Base-by-base conservation (phyloP, 2,888 invertebrate genomes). In the Smittia aterrima region DNA sequence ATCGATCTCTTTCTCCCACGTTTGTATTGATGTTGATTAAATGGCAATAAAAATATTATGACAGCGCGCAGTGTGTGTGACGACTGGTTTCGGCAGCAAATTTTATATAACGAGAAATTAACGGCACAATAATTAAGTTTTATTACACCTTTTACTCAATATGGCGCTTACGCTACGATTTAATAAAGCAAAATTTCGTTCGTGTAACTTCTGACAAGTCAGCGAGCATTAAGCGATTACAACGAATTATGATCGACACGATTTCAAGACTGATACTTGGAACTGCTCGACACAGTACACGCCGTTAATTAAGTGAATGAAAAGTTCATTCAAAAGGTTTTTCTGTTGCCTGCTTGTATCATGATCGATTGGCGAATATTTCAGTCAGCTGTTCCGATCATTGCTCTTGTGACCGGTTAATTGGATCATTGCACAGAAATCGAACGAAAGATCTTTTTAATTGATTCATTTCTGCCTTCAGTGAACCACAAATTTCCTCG, bases 21-120 rank as follows among this genome's bases (percentile, higher is more conserved):
- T 58, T 58, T 18, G 58, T 22, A 22, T 7, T 20, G 58, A 6
- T 64, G 53, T 58, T 58, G 64, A 64, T 64, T 64, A 64, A 64
- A 13, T 27, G 24, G 6, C 20, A 64, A 64, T 64, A 64, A 27
- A 64, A 64, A 25, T 64, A 64, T 64, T 64, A 64, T 64, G 24
- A 64, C 64, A 64, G 58, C 27, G 22, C 25, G 27, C n/a, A 6
- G 6, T 4, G 64, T 3, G 58, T 22, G 22, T 25, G 64, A 27
- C 25, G 4, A 64, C 24, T 64, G 25, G 20, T 58, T 58, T 58
- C 58, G 24, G 58, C 58, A 58, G 16, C 58, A 58, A 18, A 2
- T 58, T 24, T 58, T 58, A 58, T 58, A 4, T 47, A 58, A 20
- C 20, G 16, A 6, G 11, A 58, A 58, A 58, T 27, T 64, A 64